phyloP scores from a whole-genome alignment of 2,113 vertebrate genomes.

The Gallinago jamesoni region DNA sequence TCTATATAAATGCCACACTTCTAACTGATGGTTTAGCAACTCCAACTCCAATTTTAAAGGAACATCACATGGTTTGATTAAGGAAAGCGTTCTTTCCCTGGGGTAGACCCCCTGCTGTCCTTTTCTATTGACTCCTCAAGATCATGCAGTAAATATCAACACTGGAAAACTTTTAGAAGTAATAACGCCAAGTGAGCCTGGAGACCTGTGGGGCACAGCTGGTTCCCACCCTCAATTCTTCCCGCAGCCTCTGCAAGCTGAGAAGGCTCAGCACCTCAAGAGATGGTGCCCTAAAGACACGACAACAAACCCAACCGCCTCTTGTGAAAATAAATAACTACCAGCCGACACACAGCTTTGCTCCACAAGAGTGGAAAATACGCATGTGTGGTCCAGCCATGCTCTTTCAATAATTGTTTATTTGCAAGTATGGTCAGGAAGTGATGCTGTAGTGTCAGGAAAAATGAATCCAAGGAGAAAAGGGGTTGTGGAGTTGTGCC shows the following conservation, averaged over 20 bases:
- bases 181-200: background rate
- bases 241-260: background rate
- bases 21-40: background rate
- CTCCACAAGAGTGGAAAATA: background rate
- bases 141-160: background rate
- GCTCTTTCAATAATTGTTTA: constrained; percentile 16
- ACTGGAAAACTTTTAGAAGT: background rate
- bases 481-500: background rate
- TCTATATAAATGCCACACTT: background rate
- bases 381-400: background rate
- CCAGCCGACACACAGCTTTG: background rate
- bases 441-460: background rate
- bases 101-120: background rate
- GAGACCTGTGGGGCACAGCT: background rate
- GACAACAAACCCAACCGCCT: background rate
- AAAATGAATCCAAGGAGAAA: background rate
- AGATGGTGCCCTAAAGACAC: background rate
- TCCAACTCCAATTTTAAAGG: background rate
- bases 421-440: background rate
- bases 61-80: background rate
- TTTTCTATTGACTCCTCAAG: background rate
- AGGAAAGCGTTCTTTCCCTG: background rate
- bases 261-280: background rate
- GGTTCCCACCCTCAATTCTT: background rate
- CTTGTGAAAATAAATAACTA: constrained; percentile 28